Evolutionary conservation across 2,113 vertebrate genomes (phyloP), one percentile per base, ranked within the genome.

Genomic region (Elanoides forficatus): DNA sequence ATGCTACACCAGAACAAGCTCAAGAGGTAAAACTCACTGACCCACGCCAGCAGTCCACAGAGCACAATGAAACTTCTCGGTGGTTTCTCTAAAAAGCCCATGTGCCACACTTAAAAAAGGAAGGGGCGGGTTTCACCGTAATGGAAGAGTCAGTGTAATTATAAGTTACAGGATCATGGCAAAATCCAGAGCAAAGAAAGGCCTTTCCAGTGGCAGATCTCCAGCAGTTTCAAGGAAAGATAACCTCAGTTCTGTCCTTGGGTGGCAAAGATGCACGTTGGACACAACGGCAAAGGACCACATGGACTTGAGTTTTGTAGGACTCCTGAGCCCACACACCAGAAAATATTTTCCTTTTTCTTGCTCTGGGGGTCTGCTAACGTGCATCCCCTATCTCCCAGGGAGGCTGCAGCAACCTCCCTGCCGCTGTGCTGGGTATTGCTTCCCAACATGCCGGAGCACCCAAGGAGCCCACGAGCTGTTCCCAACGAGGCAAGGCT

Each of bases 151-250:
- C 50, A 5, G 47, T 30, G 40, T 79, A 93, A 95, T 95, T 90
- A 67, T 30, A 91, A 91, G 58, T 86, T 97, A 90, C 0, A 0
- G 72, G 90, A 86, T 63, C n/a, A 45, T 8, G 60, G 75, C 72
- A 83, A 87, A 95, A 82, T 67, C 42, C 59, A 78, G 74, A 91
- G 81, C 53, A 97, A 91, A 86, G 67, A 48, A 63, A 85, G 29
- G 71, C 96, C 93, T 48, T 88, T 90, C 81, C 87, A 86, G 60
- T 14, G 58, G 90, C 93, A 94, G 62, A 74, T 53, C 47, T 94
- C 78, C 88, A 91, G 92, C 78, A 60, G 66, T 12, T 87, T 81
- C 85, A 71, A 53, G 76, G 80, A 58, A 91, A 58, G 80, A 88
- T 15, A 90, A 81, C 75, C 88, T 90, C 59, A 27, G 27, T 9